These are phyloP conservation scores for Tinamus major DNA, from an alignment of 2,797 vertebrate species.

Conservation along the genomic window DNA sequence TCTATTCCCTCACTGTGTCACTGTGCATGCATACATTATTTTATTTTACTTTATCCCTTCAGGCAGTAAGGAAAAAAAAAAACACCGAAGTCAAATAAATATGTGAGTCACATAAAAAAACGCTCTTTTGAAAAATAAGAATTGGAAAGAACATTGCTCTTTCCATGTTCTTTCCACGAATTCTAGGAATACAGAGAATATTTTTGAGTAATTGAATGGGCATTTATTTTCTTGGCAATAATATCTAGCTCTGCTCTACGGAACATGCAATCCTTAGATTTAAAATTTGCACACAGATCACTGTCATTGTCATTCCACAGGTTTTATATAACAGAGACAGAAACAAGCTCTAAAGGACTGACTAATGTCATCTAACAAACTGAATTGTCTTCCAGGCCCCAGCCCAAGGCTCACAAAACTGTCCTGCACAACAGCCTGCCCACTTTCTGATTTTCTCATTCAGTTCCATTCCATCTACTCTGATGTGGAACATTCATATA, in stretches of 20 bases:
- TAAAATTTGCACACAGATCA: conserved; percentile 10
- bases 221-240: not conserved
- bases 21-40: conserved; percentile 34
- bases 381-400: not conserved
- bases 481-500: not conserved
- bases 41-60: conserved; percentile 52
- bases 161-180: not conserved
- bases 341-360: not conserved
- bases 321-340: not conserved
- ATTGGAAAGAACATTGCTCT: conserved; percentile 19
- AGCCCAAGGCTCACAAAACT: not conserved
- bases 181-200: not conserved
- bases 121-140: conserved; percentile 56
- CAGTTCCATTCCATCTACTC: not conserved
- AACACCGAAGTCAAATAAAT: not conserved
- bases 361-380: not conserved
- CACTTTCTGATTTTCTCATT: not conserved
- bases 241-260: not conserved
- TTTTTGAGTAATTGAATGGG: conserved; percentile 35
- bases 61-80: conserved; percentile 43
- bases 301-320: not conserved
- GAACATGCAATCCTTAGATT: conserved; percentile 4
- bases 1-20: conserved; percentile 47
- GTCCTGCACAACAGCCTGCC: not conserved
- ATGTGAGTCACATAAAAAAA: conserved; percentile 53